phyloP scores from a whole-genome alignment of 1,140 invertebrate genomes.

The Macrobrachium nipponense region DNA sequence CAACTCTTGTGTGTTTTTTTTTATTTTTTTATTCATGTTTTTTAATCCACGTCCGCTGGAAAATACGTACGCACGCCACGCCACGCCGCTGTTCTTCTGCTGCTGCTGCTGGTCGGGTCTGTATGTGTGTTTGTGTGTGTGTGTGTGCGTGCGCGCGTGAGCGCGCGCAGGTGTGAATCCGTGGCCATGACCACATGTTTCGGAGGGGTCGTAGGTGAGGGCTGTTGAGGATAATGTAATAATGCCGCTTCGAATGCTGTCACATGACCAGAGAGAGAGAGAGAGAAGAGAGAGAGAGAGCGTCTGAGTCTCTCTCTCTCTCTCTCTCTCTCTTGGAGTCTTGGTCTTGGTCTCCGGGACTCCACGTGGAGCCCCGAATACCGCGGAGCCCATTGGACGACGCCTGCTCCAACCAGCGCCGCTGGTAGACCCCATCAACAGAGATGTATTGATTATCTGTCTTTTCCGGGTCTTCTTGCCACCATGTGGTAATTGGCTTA shows the following conservation, averaged over 20 bases:
- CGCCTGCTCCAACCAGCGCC: neutral
- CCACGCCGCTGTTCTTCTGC: too few species aligned
- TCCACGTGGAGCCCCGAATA: constrained; percentile 16
- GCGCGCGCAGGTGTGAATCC: constrained; percentile 29
- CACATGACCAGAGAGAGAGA: constrained; percentile 1
- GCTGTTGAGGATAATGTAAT: constrained; percentile 40
- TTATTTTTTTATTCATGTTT: neutral
- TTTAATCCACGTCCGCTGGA: too few species aligned
- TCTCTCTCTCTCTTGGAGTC: neutral
- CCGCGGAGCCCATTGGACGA: constrained; percentile 1
- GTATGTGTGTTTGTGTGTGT: too few species aligned
- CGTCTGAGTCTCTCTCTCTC: neutral
- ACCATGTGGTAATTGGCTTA: constrained; percentile 52
- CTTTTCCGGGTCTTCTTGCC: constrained; percentile 45
- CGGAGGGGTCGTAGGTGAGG: neutral
- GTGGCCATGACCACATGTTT: constrained; percentile 17
- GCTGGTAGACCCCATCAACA: constrained; percentile 31
- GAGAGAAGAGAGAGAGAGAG: too few species aligned
- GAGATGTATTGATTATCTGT: constrained; percentile 53
- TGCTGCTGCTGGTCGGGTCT: too few species aligned
- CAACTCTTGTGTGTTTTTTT: neutral
- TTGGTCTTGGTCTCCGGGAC: neutral
- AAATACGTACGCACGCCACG: too few species aligned
- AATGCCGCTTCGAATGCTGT: constrained; percentile 17
- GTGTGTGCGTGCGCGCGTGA: constrained; percentile 16